These are phyloP conservation scores for Corythucha ciliata DNA, from an alignment of 2,888 invertebrate genomes.

Conservation along the genomic window DNA sequence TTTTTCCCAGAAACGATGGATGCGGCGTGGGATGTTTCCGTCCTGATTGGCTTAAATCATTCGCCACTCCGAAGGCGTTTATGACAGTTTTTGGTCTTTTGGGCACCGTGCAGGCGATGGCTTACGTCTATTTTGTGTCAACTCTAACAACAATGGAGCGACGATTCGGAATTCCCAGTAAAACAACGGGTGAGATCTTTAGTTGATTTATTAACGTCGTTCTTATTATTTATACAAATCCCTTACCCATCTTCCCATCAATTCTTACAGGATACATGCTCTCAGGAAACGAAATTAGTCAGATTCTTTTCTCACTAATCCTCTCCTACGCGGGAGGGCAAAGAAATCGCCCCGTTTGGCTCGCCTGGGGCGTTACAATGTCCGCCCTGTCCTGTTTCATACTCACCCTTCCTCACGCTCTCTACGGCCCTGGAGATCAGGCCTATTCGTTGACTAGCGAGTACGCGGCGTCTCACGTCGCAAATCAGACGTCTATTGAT, in stretches of 20 bases:
- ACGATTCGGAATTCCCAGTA: slow-evolving; percentile 57
- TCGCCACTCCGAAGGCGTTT: slow-evolving; percentile 50
- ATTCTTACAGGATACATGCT: slow-evolving; percentile 50
- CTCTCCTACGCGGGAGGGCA: slow-evolving; percentile 57
- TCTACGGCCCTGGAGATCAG: slow-evolving; percentile 52
- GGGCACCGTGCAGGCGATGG: slow-evolving; percentile 57
- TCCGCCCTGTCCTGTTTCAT: slow-evolving; percentile 54
- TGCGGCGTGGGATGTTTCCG: slow-evolving; percentile 50
- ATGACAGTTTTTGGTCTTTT: slow-evolving; percentile 53
- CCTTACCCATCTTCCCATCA: not conserved
- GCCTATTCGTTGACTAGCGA: slow-evolving; percentile 46
- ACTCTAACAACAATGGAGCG: slow-evolving; percentile 59
- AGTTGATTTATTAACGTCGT: not conserved
- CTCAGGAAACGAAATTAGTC: slow-evolving; percentile 61
- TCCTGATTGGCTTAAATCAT: slow-evolving; percentile 51
- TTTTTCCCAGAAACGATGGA: slow-evolving; percentile 19
- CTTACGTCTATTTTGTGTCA: slow-evolving; percentile 56
- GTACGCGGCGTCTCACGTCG: slow-evolving; percentile 32
- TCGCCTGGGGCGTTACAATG: slow-evolving; percentile 53
- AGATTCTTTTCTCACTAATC: slow-evolving; percentile 53
- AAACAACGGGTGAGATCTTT: slow-evolving; percentile 50
- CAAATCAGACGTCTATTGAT: slow-evolving; percentile 20
- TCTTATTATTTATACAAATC: too few species aligned
- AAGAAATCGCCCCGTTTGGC: slow-evolving; percentile 57
- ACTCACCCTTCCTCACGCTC: slow-evolving; percentile 51